These are phyloP conservation scores for Eupeodes luniger DNA, from an alignment of 2,888 invertebrate species.

Conservation along the genomic window DNA sequence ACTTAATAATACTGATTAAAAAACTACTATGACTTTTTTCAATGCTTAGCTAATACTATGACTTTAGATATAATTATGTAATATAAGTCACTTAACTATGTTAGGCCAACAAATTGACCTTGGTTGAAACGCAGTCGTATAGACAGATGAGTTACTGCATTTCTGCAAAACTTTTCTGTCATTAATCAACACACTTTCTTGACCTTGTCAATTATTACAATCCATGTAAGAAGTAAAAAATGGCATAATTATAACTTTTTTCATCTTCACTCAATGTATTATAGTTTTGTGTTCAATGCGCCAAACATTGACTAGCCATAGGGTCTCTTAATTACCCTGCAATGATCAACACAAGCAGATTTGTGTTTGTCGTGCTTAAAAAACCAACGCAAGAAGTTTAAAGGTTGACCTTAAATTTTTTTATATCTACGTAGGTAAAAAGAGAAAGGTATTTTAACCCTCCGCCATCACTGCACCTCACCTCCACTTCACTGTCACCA, in stretches of 20 bases:
- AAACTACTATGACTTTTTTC: background rate
- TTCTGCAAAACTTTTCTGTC: background rate
- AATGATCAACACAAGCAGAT: too few relatives aligned
- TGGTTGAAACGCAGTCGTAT: background rate
- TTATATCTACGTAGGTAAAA: background rate
- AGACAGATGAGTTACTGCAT: background rate
- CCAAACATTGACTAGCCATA: background rate
- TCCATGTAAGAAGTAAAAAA: background rate
- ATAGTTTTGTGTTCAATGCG: background rate
- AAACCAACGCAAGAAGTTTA: too few relatives aligned
- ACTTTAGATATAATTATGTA: too few relatives aligned
- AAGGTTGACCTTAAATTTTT: background rate
- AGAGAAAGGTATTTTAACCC: slow-evolving; percentile 43
- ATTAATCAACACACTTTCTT: background rate
- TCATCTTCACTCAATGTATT: too few relatives aligned
- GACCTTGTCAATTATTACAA: background rate
- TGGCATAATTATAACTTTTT: too few relatives aligned
- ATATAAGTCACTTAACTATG: background rate
- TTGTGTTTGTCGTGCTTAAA: too few relatives aligned
- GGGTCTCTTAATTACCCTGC: background rate
- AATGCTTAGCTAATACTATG: too few relatives aligned
- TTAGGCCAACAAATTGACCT: background rate
- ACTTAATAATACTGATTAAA: too few relatives aligned
- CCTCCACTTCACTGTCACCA: background rate
- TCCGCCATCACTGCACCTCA: too few relatives aligned